A percentile compares a stretch with the other conserved stretches of the same genome.
Evolutionary conservation across 2,113 vertebrate genomes (phyloP).

Genomic region (Campylorhamphus procurvoides): DNA sequence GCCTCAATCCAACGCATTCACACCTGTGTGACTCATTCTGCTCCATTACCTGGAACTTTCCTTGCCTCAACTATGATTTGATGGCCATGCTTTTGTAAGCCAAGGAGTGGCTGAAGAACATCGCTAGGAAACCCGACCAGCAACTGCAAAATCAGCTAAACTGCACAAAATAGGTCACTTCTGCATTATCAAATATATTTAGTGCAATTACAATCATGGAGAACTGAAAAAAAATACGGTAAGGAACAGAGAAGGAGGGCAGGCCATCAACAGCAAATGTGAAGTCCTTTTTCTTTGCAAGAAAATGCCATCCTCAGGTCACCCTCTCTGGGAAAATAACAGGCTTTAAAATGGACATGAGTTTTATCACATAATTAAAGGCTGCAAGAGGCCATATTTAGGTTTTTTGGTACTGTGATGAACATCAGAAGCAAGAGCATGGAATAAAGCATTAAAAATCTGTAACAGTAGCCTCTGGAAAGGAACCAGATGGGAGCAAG

Average conservation of each 20-base stretch:
- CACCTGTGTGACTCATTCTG: neutral
- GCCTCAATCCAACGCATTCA: neutral
- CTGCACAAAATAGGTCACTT: constrained; percentile 49
- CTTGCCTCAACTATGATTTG: neutral
- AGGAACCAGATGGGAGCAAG: neutral
- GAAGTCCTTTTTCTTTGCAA: neutral
- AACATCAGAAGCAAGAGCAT: neutral
- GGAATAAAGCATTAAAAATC: neutral
- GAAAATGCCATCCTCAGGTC: neutral
- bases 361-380: neutral
- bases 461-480: neutral
- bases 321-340: neutral
- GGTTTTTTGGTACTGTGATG: neutral
- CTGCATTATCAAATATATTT: constrained; percentile 24
- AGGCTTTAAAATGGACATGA: neutral
- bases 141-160: constrained; percentile 29
- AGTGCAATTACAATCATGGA: constrained; percentile 36
- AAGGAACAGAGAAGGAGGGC: neutral
- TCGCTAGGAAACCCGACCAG: neutral
- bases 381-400: neutral
- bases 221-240: neutral
- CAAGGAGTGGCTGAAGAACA: neutral
- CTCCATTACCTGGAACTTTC: neutral
- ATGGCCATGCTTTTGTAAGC: neutral
- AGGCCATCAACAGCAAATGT: neutral